Evolutionary conservation across 2,113 vertebrate genomes (phyloP), one percentile per base, ranked within the genome.

Genomic region (Mellivora capensis): DNA sequence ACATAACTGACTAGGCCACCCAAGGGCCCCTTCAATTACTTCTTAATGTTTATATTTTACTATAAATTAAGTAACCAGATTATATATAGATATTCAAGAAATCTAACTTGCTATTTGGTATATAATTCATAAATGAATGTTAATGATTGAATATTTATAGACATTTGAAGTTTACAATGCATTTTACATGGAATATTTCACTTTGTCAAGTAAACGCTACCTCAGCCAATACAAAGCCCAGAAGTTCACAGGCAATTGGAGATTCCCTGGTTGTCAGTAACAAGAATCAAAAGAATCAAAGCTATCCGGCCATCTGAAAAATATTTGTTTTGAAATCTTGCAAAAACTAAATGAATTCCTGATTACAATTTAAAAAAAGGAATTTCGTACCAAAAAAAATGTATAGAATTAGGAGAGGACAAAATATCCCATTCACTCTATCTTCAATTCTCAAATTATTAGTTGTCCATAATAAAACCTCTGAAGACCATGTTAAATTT

Each of bases 11-110:
- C 17, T 10, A 69, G 67, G 67, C 67, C 67, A 37, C 34, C 67
- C 67, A 37, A 69, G 67, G n/a, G 67, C 17, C 34, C 18, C 34
- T 62, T 72, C 44, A 67, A 80, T 42, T 37, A 90, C 14, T 61
- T 87, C 86, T 91, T 91, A 88, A 90, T 92, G 47, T 90, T 96
- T 84, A 59, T 29, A 57, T 85, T 97, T 85, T 85, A 87, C 62
- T 89, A 61, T 86, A 96, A 94, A 77, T 80, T 92, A 88, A 95
- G 59, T 57, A 90, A 94, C 4, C 18, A 85, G 44, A 82, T 76
- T 80, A 79, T 18, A 87, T 11, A 88, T 47, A 39, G 34, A 84
- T 69, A 72, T 39, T 91, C 3, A 94, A 96, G 10, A 87, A 83
- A 77, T 76, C 21, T 61, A 86, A 79, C 39, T 67, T 85, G 69